Evolutionary conservation across 2,113 vertebrate species (phyloP).

Genomic region (Saimiri boliviensis): DNA sequence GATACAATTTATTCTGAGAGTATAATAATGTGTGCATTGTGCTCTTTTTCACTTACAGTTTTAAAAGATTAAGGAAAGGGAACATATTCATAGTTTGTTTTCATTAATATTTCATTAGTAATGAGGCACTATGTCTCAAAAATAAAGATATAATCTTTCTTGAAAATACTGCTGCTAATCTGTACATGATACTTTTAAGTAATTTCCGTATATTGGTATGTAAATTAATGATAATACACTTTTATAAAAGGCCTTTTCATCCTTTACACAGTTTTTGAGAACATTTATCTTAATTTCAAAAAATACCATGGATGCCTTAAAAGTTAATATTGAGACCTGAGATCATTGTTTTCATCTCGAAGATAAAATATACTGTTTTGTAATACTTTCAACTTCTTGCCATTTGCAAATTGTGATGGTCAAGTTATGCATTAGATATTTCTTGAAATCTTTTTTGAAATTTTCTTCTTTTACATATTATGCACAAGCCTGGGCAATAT

Average conservation of each 20-base stretch:
- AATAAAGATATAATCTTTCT: constrained; percentile 37
- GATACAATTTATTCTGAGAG: constrained; percentile 77
- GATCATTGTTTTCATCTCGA: neutral
- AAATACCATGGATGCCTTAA: constrained; percentile 60
- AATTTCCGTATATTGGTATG: constrained; percentile 51
- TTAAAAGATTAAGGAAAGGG: constrained; percentile 50
- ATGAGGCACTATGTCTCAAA: neutral
- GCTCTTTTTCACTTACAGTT: constrained; percentile 69
- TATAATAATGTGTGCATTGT: constrained; percentile 66
- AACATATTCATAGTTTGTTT: neutral
- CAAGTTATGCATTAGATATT: neutral
- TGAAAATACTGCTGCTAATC: constrained; percentile 55
- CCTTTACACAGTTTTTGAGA: constrained; percentile 70
- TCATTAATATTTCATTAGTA: constrained; percentile 23
- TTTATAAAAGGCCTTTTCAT: constrained; percentile 58
- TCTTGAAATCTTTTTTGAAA: neutral
- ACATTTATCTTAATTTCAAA: constrained; percentile 64
- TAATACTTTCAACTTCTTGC: neutral
- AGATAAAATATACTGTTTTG: neutral
- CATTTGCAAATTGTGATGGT: neutral
- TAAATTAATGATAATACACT: constrained; percentile 48
- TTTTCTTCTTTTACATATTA: constrained; percentile 14
- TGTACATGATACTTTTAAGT: constrained; percentile 62
- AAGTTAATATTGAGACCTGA: constrained; percentile 70
- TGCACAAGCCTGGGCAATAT: neutral